Percentiles rank a stretch among this genome's conserved stretches.
Evolutionary conservation across 2,113 vertebrate species (phyloP).

Genomic region (Mormyrus iriodes): DNA sequence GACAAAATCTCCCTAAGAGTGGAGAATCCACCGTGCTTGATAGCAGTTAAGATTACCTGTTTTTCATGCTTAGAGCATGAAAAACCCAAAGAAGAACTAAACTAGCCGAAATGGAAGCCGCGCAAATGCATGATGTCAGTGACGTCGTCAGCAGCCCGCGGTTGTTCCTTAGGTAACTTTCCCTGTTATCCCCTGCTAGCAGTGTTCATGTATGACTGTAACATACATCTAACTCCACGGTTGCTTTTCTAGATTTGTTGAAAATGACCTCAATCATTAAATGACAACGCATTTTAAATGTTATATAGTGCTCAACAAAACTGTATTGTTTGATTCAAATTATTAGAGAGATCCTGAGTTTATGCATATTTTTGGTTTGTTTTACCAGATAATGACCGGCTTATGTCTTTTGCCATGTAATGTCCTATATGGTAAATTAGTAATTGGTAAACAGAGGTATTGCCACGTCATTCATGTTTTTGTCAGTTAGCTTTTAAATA

Average conservation of each 20-base stretch:
- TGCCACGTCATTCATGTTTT: not conserved
- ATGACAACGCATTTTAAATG: not conserved
- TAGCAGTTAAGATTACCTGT: not conserved
- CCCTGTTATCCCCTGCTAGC: not conserved
- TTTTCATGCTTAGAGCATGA: not conserved
- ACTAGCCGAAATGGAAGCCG: not conserved
- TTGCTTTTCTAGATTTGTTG: not conserved
- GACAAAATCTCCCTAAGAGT: conserved; percentile 23
- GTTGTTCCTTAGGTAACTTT: not conserved
- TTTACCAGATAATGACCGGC: not conserved
- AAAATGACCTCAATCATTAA: not conserved
- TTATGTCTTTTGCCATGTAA: not conserved
- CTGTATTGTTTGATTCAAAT: not conserved
- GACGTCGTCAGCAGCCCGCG: not conserved
- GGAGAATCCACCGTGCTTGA: not conserved
- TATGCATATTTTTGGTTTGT: not conserved
- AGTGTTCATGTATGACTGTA: not conserved
- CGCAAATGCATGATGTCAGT: not conserved
- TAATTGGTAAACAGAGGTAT: not conserved
- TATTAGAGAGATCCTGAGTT: not conserved
- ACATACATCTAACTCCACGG: not conserved
- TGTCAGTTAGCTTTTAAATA: not conserved
- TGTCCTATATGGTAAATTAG: not conserved
- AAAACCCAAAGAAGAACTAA: not conserved
- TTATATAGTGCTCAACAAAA: not conserved